A percentile compares a stretch with the other conserved stretches of the same genome.
phyloP scores from a whole-genome alignment of 2,888 invertebrate genomes.

The Acleris literana region DNA sequence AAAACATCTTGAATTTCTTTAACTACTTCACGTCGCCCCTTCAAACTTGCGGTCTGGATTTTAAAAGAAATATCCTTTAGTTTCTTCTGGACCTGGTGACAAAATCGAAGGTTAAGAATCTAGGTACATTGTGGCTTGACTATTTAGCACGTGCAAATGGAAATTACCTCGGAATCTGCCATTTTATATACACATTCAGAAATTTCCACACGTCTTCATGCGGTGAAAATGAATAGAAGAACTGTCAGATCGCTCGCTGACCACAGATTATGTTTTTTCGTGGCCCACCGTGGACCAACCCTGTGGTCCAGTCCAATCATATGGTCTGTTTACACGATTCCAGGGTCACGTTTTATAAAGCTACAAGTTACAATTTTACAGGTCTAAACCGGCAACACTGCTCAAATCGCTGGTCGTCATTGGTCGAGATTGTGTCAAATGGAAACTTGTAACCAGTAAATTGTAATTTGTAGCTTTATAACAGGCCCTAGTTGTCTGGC shows the following conservation, averaged over 20 bases:
- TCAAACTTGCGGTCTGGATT: conserved; percentile 89
- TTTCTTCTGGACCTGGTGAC: conserved; percentile 85
- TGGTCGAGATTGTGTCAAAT: too few species aligned
- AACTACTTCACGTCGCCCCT: conserved; percentile 86
- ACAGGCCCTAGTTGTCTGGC: too few species aligned
- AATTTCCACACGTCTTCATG: conserved; percentile 39
- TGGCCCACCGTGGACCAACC: not conserved
- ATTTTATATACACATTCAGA: conserved; percentile 79
- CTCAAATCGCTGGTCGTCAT: too few species aligned
- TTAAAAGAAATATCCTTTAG: conserved; percentile 89
- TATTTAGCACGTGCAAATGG: conserved; percentile 22
- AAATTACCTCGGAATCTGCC: conserved; percentile 87
- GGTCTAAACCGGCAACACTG: too few species aligned
- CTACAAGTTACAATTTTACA: too few species aligned
- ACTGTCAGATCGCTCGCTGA: conserved; percentile 35
- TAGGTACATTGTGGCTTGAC: conserved; percentile 27
- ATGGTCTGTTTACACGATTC: too few species aligned
- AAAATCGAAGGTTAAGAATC: conserved; percentile 43
- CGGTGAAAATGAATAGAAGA: conserved; percentile 34
- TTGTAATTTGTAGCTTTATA: too few species aligned
- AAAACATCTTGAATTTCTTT: conserved; percentile 88
- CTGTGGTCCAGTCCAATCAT: too few species aligned
- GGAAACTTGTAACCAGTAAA: too few species aligned
- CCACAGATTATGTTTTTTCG: conserved; percentile 17
- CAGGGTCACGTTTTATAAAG: too few species aligned